Percentiles rank a stretch among this genome's conserved stretches.
phyloP scores from a whole-genome alignment of 2,797 vertebrate species.

The Brachyalestes nurse region DNA sequence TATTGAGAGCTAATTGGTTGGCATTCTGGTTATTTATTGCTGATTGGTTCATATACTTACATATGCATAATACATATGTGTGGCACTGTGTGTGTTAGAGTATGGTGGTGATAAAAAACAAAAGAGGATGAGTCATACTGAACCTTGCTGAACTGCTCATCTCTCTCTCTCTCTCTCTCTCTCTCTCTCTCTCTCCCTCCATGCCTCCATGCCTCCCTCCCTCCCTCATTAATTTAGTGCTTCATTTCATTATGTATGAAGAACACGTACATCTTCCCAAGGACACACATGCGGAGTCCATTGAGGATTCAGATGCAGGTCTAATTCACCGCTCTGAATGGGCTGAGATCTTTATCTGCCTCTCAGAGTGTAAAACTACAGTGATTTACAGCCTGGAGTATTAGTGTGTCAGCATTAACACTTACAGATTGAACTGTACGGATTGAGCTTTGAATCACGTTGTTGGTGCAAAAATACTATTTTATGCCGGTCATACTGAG shows the following conservation, averaged over 20 bases:
- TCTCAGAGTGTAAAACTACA: background rate
- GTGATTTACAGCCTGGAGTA: too few relatives aligned
- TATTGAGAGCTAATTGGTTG: too few relatives aligned
- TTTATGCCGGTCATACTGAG: too few relatives aligned
- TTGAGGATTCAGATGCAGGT: background rate
- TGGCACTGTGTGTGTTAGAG: background rate
- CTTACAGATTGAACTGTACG: too few relatives aligned
- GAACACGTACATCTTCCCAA: background rate
- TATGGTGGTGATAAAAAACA: background rate
- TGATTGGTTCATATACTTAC: background rate
- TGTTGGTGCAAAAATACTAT: too few relatives aligned
- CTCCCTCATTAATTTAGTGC: too few relatives aligned
- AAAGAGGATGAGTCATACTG: conserved; percentile 8
- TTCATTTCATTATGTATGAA: background rate
- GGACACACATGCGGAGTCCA: background rate
- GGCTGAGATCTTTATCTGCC: background rate
- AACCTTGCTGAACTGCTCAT: background rate
- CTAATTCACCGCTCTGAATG: background rate
- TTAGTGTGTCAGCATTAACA: background rate
- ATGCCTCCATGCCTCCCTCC: too few relatives aligned
- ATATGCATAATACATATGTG: background rate
- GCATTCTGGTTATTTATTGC: too few relatives aligned
- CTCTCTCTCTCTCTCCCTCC: background rate
- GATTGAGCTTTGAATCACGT: too few relatives aligned
- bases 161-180: too few relatives aligned